A percentile compares a stretch with the other conserved stretches of the same genome.
These are phyloP conservation scores for Aphidius ervi DNA, from an alignment of 1,140 invertebrate genomes.

Conservation along the genomic window DNA sequence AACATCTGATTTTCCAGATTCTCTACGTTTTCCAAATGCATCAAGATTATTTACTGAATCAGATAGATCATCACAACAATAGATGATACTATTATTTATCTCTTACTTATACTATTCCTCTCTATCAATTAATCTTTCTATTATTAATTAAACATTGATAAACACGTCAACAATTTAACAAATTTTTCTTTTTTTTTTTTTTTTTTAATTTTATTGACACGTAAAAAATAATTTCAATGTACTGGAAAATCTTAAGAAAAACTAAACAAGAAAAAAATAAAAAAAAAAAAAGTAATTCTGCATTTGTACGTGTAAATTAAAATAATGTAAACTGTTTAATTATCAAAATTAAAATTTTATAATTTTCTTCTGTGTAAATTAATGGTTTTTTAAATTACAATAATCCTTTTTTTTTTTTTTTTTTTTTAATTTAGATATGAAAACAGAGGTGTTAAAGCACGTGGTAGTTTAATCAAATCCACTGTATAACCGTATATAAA, in stretches of 20 bases:
- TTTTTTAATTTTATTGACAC: background rate
- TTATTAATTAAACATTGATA: background rate
- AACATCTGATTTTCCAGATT: slow-evolving; percentile 45
- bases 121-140: background rate
- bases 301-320: slow-evolving; percentile 12
- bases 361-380: too few species aligned
- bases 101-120: too few species aligned
- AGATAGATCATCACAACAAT: slow-evolving; percentile 38
- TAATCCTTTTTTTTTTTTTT: background rate
- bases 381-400: too few species aligned
- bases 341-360: too few species aligned
- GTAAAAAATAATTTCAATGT: too few species aligned
- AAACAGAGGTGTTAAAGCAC: too few species aligned
- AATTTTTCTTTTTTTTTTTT: background rate
- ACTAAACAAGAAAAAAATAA: background rate
- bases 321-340: slow-evolving; percentile 3
- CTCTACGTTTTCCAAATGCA: slow-evolving; percentile 47
- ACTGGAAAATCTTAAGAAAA: too few species aligned
- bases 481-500: too few species aligned
- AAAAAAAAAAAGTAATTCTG: background rate
- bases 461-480: too few species aligned
- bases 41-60: slow-evolving; percentile 45
- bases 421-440: background rate
- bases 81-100: background rate
- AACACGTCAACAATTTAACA: background rate